These are phyloP conservation scores for Biston betularia DNA, from an alignment of 2,888 invertebrate genomes.

Conservation along the genomic window DNA sequence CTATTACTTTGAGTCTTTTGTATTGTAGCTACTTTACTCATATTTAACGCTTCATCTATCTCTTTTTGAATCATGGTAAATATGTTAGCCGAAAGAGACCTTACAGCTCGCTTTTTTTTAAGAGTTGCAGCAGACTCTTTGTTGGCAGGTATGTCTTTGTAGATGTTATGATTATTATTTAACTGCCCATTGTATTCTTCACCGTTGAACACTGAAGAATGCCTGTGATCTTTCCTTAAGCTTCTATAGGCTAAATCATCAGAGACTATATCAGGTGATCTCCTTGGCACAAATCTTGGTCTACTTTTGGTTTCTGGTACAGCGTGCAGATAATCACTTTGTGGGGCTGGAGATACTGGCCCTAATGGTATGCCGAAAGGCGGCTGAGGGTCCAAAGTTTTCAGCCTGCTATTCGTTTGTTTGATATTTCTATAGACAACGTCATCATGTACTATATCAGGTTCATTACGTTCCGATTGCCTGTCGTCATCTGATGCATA, in stretches of 20 bases:
- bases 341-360: slow-evolving; percentile 92
- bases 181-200: slow-evolving; percentile 80
- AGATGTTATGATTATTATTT: slow-evolving; percentile 75
- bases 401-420: slow-evolving; percentile 90
- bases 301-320: slow-evolving; percentile 87
- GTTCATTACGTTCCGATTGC: slow-evolving; percentile 89
- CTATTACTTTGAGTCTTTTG: slow-evolving; percentile 88
- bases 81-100: slow-evolving; percentile 94
- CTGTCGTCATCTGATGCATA: slow-evolving; percentile 81
- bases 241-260: slow-evolving; percentile 95
- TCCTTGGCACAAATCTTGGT: slow-evolving; percentile 88
- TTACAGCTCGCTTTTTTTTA: slow-evolving; percentile 92
- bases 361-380: slow-evolving; percentile 96
- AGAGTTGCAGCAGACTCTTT: slow-evolving; percentile 77
- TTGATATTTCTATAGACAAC: slow-evolving; percentile 93
- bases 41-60: slow-evolving; percentile 85
- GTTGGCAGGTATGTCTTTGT: slow-evolving; percentile 66
- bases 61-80: slow-evolving; percentile 91
- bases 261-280: slow-evolving; percentile 92
- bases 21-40: slow-evolving; percentile 80
- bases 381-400: slow-evolving; percentile 93
- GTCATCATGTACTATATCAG: slow-evolving; percentile 94
- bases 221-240: slow-evolving; percentile 92
- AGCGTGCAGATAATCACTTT: slow-evolving; percentile 94
- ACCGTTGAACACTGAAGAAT: slow-evolving; percentile 80